Evolutionary conservation across 2,888 invertebrate genomes (phyloP).

Genomic region (Sesamia inferens): DNA sequence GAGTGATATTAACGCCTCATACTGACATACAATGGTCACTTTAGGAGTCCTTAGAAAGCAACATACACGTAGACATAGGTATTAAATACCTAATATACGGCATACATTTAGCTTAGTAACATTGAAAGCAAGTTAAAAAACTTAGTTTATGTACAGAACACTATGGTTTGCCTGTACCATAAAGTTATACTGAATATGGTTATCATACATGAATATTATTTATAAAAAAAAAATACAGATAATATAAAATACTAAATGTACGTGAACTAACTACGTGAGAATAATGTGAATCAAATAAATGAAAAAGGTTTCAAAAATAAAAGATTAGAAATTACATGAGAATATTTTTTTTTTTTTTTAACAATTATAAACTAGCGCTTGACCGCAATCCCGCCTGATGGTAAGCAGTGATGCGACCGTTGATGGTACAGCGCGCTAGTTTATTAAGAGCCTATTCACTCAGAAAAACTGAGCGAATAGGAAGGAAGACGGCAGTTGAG

Average conservation of each 20-base stretch:
- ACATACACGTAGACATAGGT: slow-evolving; percentile 1
- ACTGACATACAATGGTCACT: accelerated
- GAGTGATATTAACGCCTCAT: neutral
- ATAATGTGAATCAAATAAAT: slow-evolving; percentile 12
- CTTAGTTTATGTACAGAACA: too few relatives aligned
- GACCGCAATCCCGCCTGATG: too few relatives aligned
- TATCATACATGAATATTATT: neutral
- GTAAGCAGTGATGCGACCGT: too few relatives aligned
- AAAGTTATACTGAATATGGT: neutral
- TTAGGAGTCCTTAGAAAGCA: slow-evolving; percentile 25
- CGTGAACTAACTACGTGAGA: slow-evolving; percentile 43
- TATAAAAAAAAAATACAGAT: slow-evolving; percentile 18
- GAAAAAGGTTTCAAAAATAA: neutral
- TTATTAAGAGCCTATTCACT: too few relatives aligned
- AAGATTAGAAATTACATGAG: neutral
- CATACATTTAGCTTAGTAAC: slow-evolving; percentile 15
- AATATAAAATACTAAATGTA: slow-evolving; percentile 7
- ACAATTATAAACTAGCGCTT: too few relatives aligned
- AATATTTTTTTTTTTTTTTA: too few relatives aligned
- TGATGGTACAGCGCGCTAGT: too few relatives aligned
- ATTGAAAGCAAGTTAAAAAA: slow-evolving; percentile 30
- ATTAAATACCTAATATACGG: neutral
- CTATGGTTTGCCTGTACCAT: too few relatives aligned
- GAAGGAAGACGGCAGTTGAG: too few relatives aligned
- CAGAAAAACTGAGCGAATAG: too few relatives aligned